Evolutionary conservation across 2,797 vertebrate genomes (phyloP).

Genomic region (Amblyraja radiata): DNA sequence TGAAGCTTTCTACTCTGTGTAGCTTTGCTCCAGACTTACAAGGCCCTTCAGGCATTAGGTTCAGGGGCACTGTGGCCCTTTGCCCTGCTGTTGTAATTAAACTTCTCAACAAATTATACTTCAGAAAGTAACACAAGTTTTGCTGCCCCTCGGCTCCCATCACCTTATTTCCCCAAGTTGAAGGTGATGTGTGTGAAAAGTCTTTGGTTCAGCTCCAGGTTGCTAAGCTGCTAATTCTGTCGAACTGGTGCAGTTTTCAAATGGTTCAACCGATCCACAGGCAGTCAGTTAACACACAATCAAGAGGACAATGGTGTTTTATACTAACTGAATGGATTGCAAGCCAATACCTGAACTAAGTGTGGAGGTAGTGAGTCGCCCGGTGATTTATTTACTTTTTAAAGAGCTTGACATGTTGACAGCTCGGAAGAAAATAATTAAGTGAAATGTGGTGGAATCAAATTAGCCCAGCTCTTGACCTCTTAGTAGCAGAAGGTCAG

Average conservation of each 20-base stretch:
- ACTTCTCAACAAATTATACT: background rate
- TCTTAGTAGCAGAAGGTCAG: background rate
- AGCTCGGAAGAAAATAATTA: background rate
- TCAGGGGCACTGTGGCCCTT: background rate
- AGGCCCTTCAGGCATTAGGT: too few relatives aligned
- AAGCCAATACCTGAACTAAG: background rate
- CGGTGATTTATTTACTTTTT: background rate
- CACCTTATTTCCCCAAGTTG: background rate
- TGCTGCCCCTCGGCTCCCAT: background rate
- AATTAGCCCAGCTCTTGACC: background rate
- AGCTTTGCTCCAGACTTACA: too few relatives aligned
- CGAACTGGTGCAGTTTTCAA: background rate
- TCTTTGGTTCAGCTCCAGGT: background rate
- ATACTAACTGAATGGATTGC: background rate
- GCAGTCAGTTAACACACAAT: background rate
- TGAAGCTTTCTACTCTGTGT: background rate
- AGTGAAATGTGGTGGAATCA: background rate
- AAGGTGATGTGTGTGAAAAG: background rate
- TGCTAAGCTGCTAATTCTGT: background rate
- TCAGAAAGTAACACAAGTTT: background rate
- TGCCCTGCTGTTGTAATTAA: background rate
- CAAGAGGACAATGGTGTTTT: background rate
- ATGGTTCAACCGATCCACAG: too few relatives aligned
- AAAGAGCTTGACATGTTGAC: too few relatives aligned
- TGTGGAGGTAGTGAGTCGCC: background rate